phyloP scores from a whole-genome alignment of 1,140 invertebrate genomes.

The Aphis gossypii region DNA sequence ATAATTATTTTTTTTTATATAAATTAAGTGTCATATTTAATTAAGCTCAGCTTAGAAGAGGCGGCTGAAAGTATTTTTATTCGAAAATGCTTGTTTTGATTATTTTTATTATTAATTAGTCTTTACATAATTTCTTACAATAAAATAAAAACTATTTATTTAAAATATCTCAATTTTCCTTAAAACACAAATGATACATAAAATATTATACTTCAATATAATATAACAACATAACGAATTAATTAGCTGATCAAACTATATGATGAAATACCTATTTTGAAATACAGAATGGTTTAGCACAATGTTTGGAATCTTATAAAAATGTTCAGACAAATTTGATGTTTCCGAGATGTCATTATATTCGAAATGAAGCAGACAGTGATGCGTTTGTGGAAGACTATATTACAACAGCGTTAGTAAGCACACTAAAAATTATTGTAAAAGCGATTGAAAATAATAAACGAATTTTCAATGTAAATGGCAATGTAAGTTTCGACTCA shows the following conservation, averaged over 20 bases:
- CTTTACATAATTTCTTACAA: too few species aligned
- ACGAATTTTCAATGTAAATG: slow-evolving; percentile 31
- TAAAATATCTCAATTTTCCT: neutral
- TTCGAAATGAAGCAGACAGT: slow-evolving; percentile 84
- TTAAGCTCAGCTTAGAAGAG: too few species aligned
- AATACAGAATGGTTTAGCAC: slow-evolving; percentile 68
- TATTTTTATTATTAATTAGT: too few species aligned
- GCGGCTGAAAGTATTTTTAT: too few species aligned
- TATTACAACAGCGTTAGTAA: slow-evolving; percentile 84
- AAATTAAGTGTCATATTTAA: too few species aligned
- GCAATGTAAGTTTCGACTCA: slow-evolving; percentile 38
- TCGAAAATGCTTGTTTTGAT: too few species aligned
- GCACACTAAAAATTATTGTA: slow-evolving; percentile 79
- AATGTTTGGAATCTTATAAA: slow-evolving; percentile 89
- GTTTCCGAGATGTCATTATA: slow-evolving; percentile 87
- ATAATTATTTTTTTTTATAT: too few species aligned
- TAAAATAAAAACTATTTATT: neutral
- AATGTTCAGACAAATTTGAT: slow-evolving; percentile 79
- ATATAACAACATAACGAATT: neutral
- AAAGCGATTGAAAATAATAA: slow-evolving; percentile 68
- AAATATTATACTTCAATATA: neutral
- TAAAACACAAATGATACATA: neutral
- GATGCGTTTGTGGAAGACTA: slow-evolving; percentile 90
- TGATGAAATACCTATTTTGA: neutral
- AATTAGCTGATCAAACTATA: neutral